These are phyloP conservation scores for Drosophila pegasa DNA, from an alignment of 2,888 invertebrate genomes.

Conservation along the genomic window DNA sequence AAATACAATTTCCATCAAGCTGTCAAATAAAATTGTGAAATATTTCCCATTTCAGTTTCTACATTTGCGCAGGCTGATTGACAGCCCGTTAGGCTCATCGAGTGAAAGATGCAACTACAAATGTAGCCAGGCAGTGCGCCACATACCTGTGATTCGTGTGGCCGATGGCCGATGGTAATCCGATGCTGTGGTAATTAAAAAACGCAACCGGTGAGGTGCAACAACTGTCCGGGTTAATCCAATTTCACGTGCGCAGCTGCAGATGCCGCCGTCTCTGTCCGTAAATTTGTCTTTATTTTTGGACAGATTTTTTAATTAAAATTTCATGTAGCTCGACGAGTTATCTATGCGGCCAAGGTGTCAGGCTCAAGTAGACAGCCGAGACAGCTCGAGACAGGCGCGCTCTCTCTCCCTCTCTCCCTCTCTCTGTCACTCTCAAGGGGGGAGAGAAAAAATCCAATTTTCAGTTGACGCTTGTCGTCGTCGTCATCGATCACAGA, in stretches of 20 bases:
- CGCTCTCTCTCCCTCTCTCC: not conserved
- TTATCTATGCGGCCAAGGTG: constrained; percentile 55
- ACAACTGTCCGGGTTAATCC: constrained; percentile 75
- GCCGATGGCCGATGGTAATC: constrained; percentile 42
- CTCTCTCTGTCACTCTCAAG: not conserved
- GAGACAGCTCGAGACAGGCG: constrained; percentile 47
- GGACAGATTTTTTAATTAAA: constrained; percentile 80
- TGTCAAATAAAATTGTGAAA: constrained; percentile 20
- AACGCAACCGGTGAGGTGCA: constrained; percentile 56
- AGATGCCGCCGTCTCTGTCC: constrained; percentile 26
- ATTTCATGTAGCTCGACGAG: constrained; percentile 73
- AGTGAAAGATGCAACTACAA: constrained; percentile 35
- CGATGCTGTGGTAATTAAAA: constrained; percentile 68
- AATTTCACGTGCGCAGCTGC: constrained; percentile 64
- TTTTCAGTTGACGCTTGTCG: constrained; percentile 71
- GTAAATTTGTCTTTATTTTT: constrained; percentile 70
- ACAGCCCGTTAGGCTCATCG: constrained; percentile 13
- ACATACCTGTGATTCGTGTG: constrained; percentile 38
- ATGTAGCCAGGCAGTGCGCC: too few relatives aligned
- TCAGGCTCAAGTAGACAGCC: constrained; percentile 51
- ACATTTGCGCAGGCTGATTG: constrained; percentile 22
- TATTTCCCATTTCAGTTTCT: constrained; percentile 13
- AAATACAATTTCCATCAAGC: constrained; percentile 1
- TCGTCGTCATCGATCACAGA: constrained; percentile 71
- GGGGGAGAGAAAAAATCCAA: constrained; percentile 57